Evolutionary conservation across 30 jellyfish, hydroid and myxozoan species (phyloP), one percentile per base, ranked within the genome.

Genomic region (Aurelia coerulea): DNA sequence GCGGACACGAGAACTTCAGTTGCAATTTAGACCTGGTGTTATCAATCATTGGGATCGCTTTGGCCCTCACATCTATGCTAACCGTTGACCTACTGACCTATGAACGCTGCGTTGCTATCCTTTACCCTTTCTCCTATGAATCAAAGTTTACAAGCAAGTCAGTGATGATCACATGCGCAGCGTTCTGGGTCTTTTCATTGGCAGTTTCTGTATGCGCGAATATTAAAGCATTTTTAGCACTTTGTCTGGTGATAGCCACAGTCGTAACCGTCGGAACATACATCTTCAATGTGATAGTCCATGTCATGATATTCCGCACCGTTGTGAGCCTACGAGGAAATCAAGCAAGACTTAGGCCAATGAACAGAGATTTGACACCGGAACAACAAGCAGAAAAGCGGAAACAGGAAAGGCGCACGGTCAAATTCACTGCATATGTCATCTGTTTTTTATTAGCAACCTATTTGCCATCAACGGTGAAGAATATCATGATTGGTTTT

Each of bases 101-200:
- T 52, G 92, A 83, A 33, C 78, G 92, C n/a, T 83, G 73, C 37
- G 62, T 35, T 42, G 92, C 92, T 3, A 46, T 83, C 70, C n/a
- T 65, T 56, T 12, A 71, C 60, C 79, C 92, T 3, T 71, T 69
- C 65, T 3, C 62, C 2, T 65, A 83, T 64, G 86, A 69, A 52
- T 29, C 42, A 4, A 70, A 67, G 74, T 69, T 83, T 86, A 83
- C 92, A 0, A 41, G 59, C 16, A 51, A 64, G 80, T 37, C 78
- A 59, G 62, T 83, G 56, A 63, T 34, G 46, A 33, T 23, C 11
- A 74, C 86, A 70, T 33, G 42, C 65, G 69, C 49, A 14, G 62
- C 41, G 54, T 52, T 71, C 34, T 73, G 84, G 80, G 50, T 59
- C 18, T 1, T 41, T 54, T 83, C 82, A 15, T 59, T 70, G n/a